Evolutionary conservation across 2,113 vertebrate species (phyloP).

Genomic region (Anas platyrhynchos): DNA sequence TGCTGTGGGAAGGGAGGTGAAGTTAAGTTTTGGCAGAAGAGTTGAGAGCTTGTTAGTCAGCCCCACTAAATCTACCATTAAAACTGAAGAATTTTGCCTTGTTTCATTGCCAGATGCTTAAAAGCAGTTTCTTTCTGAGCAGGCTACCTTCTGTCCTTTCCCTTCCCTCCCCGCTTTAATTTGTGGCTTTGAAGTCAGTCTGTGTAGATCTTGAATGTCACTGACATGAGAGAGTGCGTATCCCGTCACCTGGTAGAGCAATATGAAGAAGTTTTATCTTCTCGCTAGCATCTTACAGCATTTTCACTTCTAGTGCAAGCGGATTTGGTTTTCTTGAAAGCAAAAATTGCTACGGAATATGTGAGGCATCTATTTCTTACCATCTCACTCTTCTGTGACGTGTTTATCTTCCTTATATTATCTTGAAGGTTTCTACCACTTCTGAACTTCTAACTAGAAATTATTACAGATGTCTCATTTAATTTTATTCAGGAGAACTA

Average conservation of each 20-base stretch:
- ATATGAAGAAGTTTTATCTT: not conserved
- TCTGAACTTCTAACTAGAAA: not conserved
- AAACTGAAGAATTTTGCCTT: not conserved
- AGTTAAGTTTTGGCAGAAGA: not conserved
- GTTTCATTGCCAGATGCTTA: not conserved
- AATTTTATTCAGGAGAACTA: not conserved
- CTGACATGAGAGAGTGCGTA: not conserved
- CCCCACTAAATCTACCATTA: not conserved
- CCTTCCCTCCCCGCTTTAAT: not conserved
- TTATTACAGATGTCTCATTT: not conserved
- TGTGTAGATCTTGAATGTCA: not conserved
- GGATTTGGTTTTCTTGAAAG: not conserved
- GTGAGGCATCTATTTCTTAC: not conserved
- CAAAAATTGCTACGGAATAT: not conserved
- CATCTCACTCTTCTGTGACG: fast-evolving
- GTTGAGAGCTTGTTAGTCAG: not conserved
- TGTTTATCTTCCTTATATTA: not conserved
- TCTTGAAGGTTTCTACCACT: not conserved
- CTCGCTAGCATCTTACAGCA: not conserved
- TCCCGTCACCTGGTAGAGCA: not conserved
- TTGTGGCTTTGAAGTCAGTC: not conserved
- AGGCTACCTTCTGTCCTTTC: not conserved
- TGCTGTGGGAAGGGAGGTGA: not conserved
- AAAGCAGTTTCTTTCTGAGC: not conserved
- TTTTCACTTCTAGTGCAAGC: not conserved